Percentiles rank a stretch among this genome's conserved stretches.
Conservation (phyloP, 2,888 invertebrate species). For the Eudemis profundana region DNA sequence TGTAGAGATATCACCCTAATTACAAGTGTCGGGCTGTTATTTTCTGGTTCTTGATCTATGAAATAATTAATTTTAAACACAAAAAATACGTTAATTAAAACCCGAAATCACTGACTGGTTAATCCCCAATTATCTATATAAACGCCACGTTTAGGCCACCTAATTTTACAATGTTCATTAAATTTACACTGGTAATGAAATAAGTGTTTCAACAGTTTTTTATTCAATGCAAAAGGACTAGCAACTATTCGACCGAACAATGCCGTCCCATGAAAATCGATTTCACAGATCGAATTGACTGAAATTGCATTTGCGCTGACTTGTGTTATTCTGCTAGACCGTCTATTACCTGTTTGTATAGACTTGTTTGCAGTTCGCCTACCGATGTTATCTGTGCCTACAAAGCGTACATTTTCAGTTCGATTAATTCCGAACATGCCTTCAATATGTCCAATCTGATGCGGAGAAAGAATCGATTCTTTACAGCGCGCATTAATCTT, state of each 20-base stretch:
- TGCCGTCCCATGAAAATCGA: conserved; percentile 10
- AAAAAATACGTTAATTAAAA: no score
- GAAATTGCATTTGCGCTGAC: conserved; percentile 30
- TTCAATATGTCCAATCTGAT: conserved; percentile 68
- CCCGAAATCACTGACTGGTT: no score
- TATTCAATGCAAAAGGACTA: background rate
- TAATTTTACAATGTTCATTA: no score
- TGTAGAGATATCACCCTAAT: no score
- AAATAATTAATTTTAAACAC: no score
- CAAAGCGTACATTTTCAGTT: conserved; percentile 61
- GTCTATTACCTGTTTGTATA: conserved; percentile 17
- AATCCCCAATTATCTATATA: no score
- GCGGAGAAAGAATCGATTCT: conserved; percentile 73
- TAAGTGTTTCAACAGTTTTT: background rate
- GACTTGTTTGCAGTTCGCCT: conserved; percentile 40
- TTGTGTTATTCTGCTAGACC: background rate
- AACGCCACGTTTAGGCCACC: no score
- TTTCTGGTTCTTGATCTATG: no score
- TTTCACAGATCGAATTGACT: conserved; percentile 24
- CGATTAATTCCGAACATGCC: conserved; percentile 67
- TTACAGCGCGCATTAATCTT: conserved; percentile 70
- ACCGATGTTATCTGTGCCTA: conserved; percentile 62
- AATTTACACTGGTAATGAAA: background rate
- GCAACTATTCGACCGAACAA: background rate
- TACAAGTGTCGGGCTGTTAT: no score